These are phyloP conservation scores for Macquaria australasica DNA, from an alignment of 2,113 vertebrate genomes.

Conservation along the genomic window DNA sequence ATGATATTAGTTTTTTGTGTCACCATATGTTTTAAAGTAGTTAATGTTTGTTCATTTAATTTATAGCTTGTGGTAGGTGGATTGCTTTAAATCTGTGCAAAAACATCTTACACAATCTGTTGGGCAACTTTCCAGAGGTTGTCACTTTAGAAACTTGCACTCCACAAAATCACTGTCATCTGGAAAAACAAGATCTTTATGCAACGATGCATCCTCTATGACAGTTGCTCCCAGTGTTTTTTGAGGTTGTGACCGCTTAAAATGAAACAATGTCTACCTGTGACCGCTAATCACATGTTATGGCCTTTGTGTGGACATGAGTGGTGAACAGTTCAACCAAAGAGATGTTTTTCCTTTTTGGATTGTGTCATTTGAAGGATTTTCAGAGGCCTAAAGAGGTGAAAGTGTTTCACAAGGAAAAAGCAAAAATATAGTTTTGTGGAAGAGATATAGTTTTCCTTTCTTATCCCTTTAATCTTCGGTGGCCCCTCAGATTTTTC, in stretches of 20 bases:
- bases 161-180: not conserved
- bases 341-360: not conserved
- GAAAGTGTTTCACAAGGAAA: not conserved
- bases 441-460: not conserved
- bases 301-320: not conserved
- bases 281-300: not conserved
- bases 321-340: not conserved
- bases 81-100: not conserved
- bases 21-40: not conserved
- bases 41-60: not conserved
- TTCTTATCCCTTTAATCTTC: not conserved
- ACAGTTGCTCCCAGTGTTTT: too few species aligned
- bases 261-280: not conserved
- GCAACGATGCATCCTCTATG: not conserved
- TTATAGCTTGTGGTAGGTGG: not conserved
- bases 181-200: not conserved
- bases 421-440: not conserved
- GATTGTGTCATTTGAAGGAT: not conserved
- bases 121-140: not conserved
- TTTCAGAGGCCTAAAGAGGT: not conserved
- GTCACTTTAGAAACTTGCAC: not conserved
- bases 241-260: not conserved
- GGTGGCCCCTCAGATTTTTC: not conserved
- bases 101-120: not conserved
- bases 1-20: not conserved